Base-by-base conservation (phyloP, 2,113 vertebrate genomes). In the Python bivittatus region DNA sequence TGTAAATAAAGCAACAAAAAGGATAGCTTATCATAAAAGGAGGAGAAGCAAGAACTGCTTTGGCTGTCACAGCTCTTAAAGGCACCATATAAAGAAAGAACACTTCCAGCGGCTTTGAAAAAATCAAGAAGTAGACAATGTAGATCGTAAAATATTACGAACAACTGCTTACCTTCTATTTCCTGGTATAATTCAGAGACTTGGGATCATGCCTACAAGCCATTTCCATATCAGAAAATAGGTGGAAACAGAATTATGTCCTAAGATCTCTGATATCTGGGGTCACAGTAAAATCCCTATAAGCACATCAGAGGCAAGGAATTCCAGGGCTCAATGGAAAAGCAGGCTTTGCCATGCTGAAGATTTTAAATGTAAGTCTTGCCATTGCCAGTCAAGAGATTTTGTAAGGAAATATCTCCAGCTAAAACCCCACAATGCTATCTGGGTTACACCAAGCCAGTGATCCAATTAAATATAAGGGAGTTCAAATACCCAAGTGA, bases 1-100 rank as follows among this genome's bases (percentile, higher is more conserved):
- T 57, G 91, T 38, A 91, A 87, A 25, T 53, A 64, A 54, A 27
- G 23, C 29, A 88, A 79, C 54, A 90, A 85, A 72, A 60, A 90
- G 58, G 7, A 54, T 2, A 0, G 17, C 1, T 58, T 17, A 2
- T 56, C 56, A 84, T 25, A 42, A 29, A 23, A 60, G 33, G 7
- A 54, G 52, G 13, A 20, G 13, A 12, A 54, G 6, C 61, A 27
- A 54, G 72, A 53, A 54, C 52, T 10, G 20, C 20, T 86, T n/a
- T 86, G 29, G 52, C 22, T 86, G 85, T 20, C 0, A 7, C 27
- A 54, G 29, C 15, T 54, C 29, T 29, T 56, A 27, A 60, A 33
- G 42, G 23, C 6, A 60, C 6, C 17, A 58, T 38, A 56, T 29
- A 92, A 91, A 72, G 44, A 91, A 60, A 11, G 20, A 90, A 17